A percentile compares a stretch with the other conserved stretches of the same genome.
These are phyloP conservation scores for Thymelicus lineola DNA, from an alignment of 2,888 invertebrate genomes.

Conservation along the genomic window DNA sequence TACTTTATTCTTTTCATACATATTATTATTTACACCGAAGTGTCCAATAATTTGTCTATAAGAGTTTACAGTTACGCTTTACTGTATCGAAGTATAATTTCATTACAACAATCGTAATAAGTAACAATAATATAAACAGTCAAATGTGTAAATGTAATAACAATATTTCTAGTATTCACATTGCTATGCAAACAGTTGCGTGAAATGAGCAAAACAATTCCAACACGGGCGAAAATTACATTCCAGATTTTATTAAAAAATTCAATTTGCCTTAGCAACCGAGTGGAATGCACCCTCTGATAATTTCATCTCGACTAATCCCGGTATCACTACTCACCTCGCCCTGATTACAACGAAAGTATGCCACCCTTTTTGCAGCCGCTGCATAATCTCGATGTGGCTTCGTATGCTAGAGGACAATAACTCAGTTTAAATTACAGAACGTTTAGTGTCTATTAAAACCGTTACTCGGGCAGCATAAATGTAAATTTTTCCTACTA, in stretches of 20 bases:
- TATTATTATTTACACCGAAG: no score
- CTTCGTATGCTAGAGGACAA: not conserved
- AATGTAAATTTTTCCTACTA: no score
- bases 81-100: no score
- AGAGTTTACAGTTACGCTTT: no score
- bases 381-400: not conserved
- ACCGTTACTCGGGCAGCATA: not conserved
- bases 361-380: constrained; percentile 7
- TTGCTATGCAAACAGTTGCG: constrained; percentile 13
- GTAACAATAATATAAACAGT: no score
- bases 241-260: constrained; percentile 45
- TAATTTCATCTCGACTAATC: constrained; percentile 47
- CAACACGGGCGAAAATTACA: constrained; percentile 44
- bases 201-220: constrained; percentile 42
- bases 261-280: constrained; percentile 42
- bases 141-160: not conserved
- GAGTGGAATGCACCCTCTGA: constrained; percentile 37
- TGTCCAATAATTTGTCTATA: no score
- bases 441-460: not conserved
- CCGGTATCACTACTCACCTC: constrained; percentile 43
- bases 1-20: no score
- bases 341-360: constrained; percentile 44
- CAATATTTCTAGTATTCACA: constrained; percentile 19
- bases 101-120: no score
- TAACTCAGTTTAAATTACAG: not conserved